Conservation (phyloP, 2,113 vertebrate species). For the Aphyosemion australe region DNA sequence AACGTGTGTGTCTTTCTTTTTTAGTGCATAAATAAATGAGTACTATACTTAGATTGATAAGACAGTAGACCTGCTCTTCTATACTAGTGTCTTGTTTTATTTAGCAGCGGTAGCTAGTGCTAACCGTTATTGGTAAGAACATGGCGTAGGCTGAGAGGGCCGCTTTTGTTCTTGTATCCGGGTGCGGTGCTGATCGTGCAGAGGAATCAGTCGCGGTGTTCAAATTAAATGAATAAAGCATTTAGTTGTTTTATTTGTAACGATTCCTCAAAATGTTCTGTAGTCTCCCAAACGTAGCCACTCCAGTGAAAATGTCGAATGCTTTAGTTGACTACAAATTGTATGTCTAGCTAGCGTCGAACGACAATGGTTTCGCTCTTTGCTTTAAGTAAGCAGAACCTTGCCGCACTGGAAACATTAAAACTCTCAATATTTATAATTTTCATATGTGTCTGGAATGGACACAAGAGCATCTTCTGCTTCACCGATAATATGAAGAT, state of each 20-base stretch:
- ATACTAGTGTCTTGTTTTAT: accelerated
- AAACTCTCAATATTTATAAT: no score
- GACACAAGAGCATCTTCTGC: no score
- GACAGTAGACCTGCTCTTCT: accelerated
- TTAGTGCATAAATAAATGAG: accelerated
- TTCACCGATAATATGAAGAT: no score
- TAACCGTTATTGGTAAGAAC: conserved; percentile 45
- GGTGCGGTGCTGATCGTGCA: conserved; percentile 49
- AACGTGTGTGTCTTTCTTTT: neutral
- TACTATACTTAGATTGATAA: accelerated
- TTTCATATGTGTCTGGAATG: no score
- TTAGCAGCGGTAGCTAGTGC: neutral
- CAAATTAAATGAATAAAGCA: neutral
- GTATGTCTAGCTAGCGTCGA: neutral
- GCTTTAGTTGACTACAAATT: neutral
- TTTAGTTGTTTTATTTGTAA: accelerated
- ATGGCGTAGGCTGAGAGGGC: conserved; percentile 66
- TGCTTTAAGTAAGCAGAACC: neutral
- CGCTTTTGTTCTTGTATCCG: conserved; percentile 72
- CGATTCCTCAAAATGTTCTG: accelerated
- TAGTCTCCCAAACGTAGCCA: accelerated
- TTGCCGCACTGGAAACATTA: no score
- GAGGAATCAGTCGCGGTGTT: neutral
- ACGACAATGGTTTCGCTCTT: conserved; percentile 10
- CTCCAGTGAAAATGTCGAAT: neutral